These are phyloP conservation scores for Colinus virginianus DNA, from an alignment of 2,113 vertebrate species.

Conservation along the genomic window DNA sequence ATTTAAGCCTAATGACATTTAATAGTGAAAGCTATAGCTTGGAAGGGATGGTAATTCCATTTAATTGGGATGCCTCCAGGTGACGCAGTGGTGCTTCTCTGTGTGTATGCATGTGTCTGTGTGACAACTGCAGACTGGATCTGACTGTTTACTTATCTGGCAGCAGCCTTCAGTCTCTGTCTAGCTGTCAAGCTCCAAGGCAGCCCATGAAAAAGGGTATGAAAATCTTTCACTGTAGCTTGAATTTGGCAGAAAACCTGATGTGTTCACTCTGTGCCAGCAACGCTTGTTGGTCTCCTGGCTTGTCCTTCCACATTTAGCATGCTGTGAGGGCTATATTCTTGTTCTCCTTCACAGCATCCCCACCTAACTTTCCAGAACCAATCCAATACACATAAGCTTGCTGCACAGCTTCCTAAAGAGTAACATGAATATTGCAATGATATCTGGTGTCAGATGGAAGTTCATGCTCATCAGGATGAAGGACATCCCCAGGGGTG, in stretches of 20 bases:
- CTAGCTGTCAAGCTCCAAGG: background rate
- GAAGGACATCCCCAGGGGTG: background rate
- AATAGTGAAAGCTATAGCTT: constrained; percentile 52
- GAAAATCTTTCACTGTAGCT: background rate
- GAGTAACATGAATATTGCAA: background rate
- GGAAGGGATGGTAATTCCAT: constrained; percentile 41
- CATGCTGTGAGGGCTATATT: background rate
- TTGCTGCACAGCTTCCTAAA: background rate
- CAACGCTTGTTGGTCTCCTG: background rate
- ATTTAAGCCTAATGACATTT: constrained; percentile 67
- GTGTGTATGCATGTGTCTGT: background rate
- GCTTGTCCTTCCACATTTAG: background rate
- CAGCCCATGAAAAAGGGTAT: background rate
- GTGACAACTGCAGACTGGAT: background rate
- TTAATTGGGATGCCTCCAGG: constrained; percentile 62
- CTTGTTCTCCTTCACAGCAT: background rate
- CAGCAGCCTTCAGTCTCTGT: constrained; percentile 7
- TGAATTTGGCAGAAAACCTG: background rate
- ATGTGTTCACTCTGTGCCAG: rapidly evolving
- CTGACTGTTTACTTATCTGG: background rate
- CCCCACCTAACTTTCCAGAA: background rate
- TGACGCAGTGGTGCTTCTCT: background rate
- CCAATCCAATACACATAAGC: background rate
- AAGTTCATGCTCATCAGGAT: background rate
- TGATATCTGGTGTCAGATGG: background rate